Evolutionary conservation across 2,888 invertebrate genomes (phyloP), one percentile per base, ranked within the genome.

Genomic region (Tridacna crocea): DNA sequence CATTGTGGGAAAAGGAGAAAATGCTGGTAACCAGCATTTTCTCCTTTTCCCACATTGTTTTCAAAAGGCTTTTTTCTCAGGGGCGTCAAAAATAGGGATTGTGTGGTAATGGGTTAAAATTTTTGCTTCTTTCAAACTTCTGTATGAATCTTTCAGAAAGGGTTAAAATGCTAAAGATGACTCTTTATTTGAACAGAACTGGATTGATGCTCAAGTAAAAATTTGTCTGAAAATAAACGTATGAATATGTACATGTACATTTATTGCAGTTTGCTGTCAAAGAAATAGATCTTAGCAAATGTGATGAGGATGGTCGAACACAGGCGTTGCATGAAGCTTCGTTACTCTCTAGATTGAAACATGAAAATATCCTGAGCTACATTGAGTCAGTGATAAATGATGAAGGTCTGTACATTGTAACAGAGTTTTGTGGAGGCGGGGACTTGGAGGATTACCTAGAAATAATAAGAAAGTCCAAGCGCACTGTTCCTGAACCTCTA

Each of bases 361-460:
- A 91, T 73, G 87, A 82, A 1, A 79, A 88, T 74, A 87, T 91
- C 22, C 82, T 90, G 46, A 78, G 79, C 46, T 89, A 90, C 73
- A 81, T 90, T 0, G 91, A 91, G 77, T 89, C 91, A 26, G 89
- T 90, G 58, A 87, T 90, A 66, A 85, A 87, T 63, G 88, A 89
- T 46, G 88, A 88, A 22, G 84, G 87, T 36, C 81, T 90, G 15
- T 87, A 88, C 68, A 90, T 91, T 47, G 87, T 91, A 22, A 89
- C 90, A 55, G 91, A 91, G 76, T 90, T 84, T 68, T 91, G 91
- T 82, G 89, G 86, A 19, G 87, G 87, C 8, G 91, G 91, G 0
- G 91, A 91, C 73, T 72, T 91, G 60, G 88, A 90, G 46, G 85
- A 84, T 24, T 90, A 89, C 72, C 75, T 90, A 26, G 87, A 88